Conservation (phyloP, 2,888 invertebrate genomes). For the Hemicrepidius hirtus region DNA sequence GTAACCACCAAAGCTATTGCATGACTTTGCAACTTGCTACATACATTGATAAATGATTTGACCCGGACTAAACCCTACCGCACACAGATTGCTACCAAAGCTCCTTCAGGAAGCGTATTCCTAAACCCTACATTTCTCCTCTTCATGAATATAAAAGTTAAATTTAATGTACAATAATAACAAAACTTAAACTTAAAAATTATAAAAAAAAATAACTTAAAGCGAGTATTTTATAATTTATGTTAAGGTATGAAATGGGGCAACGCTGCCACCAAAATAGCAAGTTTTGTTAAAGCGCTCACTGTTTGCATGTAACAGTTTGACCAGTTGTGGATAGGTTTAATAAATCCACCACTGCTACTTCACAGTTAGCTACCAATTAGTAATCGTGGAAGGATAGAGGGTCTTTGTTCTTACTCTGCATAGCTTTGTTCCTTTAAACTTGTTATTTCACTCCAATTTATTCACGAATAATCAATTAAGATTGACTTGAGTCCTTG, state of each 20-base stretch:
- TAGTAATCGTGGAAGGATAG: conserved; percentile 48
- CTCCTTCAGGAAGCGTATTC: conserved; percentile 38
- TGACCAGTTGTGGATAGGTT: conserved; percentile 5
- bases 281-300: background rate
- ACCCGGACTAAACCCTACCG: conserved; percentile 57
- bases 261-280: background rate
- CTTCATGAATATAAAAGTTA: background rate
- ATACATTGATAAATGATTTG: conserved; percentile 66
- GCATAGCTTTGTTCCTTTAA: background rate
- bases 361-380: conserved; percentile 57
- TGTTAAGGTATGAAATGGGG: no score
- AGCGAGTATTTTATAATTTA: no score
- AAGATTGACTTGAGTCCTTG: no score
- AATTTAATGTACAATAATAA: background rate
- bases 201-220: background rate
- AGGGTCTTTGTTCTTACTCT: conserved; percentile 40
- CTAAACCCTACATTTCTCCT: conserved; percentile 16
- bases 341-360: conserved; percentile 39
- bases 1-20: conserved; percentile 61
- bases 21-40: conserved; percentile 65
- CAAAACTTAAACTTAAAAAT: background rate
- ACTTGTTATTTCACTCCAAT: background rate
- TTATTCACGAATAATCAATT: no score
- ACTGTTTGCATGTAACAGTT: conserved; percentile 6
- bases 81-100: conserved; percentile 58